Evolutionary conservation across 1,140 invertebrate species (phyloP).

Genomic region (Drosophila hydei): DNA sequence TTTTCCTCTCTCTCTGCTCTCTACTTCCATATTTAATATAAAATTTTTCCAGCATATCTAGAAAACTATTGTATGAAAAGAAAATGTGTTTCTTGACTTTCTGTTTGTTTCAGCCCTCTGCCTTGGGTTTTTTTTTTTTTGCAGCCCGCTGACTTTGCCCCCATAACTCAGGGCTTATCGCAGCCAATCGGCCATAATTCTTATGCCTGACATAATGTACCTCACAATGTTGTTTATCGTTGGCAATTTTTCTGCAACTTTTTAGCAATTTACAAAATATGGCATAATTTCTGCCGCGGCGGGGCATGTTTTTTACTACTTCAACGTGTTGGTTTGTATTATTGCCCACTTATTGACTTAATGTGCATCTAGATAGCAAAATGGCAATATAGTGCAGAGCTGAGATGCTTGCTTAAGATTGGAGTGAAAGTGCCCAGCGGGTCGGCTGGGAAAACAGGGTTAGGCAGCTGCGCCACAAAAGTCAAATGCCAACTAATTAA

Average conservation of each 20-base stretch:
- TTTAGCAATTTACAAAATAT: constrained; percentile 77
- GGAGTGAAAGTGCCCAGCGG: constrained; percentile 43
- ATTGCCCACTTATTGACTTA: constrained; percentile 76
- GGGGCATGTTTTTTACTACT: constrained; percentile 31
- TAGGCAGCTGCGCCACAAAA: constrained; percentile 48
- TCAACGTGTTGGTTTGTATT: constrained; percentile 43
- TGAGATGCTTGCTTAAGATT: constrained; percentile 17
- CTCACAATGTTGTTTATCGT: constrained; percentile 70
- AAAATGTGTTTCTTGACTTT: neutral
- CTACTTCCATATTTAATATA: neutral
- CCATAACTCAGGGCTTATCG: constrained; percentile 75
- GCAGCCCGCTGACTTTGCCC: constrained; percentile 67
- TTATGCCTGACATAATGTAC: constrained; percentile 72
- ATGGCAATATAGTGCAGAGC: constrained; percentile 32
- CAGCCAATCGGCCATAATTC: constrained; percentile 66
- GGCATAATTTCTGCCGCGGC: constrained; percentile 58
- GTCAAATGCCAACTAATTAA: constrained; percentile 68
- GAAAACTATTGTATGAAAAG: neutral
- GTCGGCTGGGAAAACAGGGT: constrained; percentile 15
- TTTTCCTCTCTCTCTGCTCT: neutral
- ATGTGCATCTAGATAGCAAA: constrained; percentile 67
- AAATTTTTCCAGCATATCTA: neutral
- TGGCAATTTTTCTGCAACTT: constrained; percentile 59
- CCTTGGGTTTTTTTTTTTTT: neutral
- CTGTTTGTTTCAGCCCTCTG: neutral